phyloP scores from a whole-genome alignment of 2,888 invertebrate genomes.

The Acanthosepion pharaonis region DNA sequence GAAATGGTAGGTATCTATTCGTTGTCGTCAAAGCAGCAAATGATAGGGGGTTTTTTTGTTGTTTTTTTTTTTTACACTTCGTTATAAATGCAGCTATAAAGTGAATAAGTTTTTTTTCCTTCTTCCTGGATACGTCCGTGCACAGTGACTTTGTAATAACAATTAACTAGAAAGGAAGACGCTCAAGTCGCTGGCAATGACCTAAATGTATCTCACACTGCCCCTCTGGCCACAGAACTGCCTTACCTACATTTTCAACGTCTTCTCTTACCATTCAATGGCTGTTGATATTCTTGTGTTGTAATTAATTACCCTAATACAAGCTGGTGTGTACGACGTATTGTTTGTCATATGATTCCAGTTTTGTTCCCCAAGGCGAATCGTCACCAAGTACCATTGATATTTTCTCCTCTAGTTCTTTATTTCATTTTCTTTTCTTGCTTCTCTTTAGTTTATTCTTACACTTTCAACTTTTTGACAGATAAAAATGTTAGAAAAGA shows the following conservation, averaged over 20 bases:
- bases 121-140: not conserved
- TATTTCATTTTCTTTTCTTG: not conserved
- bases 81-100: not conserved
- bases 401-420: not conserved
- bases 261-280: not conserved
- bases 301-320: not conserved
- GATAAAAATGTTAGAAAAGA: not conserved
- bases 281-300: not conserved
- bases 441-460: not conserved
- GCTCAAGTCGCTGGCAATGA: not conserved
- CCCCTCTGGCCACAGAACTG: not conserved
- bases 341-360: not conserved
- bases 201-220: not conserved
- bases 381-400: not conserved
- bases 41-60: too few species aligned
- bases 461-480: not conserved
- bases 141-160: not conserved
- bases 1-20: not conserved
- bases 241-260: not conserved
- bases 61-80: too few species aligned
- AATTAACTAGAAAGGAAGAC: not conserved
- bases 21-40: not conserved
- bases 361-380: slow-evolving; percentile 33
- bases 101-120: not conserved
- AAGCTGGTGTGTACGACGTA: not conserved